phyloP scores from a whole-genome alignment of 2,113 vertebrate species.

The Eudyptes chrysolophus region DNA sequence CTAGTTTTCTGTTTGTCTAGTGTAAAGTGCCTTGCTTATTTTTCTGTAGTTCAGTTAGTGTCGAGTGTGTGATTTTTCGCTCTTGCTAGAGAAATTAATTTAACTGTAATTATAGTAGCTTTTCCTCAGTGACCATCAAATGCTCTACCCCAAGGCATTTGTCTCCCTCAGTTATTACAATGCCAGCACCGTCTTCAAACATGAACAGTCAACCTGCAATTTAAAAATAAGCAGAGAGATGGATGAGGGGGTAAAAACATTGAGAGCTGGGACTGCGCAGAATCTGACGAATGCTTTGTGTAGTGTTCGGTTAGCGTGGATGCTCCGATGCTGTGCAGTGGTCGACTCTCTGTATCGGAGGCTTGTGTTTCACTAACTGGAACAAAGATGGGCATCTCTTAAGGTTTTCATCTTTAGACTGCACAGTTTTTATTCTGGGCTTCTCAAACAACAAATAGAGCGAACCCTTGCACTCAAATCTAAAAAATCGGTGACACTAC shows the following conservation, averaged over 20 bases:
- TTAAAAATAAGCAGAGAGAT: neutral
- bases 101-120: neutral
- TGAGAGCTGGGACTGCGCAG: accelerated
- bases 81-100: neutral
- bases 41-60: neutral
- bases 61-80: neutral
- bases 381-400: neutral
- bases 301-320: accelerated
- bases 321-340: neutral
- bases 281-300: accelerated
- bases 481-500: accelerated
- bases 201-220: neutral
- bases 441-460: neutral
- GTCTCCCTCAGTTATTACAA: neutral
- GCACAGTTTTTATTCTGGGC: neutral
- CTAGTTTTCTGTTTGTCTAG: neutral
- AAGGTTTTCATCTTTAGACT: neutral
- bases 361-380: neutral
- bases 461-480: neutral
- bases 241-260: no score
- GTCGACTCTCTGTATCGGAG: neutral
- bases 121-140: neutral
- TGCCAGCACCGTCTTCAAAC: neutral
- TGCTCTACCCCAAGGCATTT: neutral
- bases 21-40: neutral